phyloP scores from a whole-genome alignment of 2,888 invertebrate species.

The Muschampia plurimacula region DNA sequence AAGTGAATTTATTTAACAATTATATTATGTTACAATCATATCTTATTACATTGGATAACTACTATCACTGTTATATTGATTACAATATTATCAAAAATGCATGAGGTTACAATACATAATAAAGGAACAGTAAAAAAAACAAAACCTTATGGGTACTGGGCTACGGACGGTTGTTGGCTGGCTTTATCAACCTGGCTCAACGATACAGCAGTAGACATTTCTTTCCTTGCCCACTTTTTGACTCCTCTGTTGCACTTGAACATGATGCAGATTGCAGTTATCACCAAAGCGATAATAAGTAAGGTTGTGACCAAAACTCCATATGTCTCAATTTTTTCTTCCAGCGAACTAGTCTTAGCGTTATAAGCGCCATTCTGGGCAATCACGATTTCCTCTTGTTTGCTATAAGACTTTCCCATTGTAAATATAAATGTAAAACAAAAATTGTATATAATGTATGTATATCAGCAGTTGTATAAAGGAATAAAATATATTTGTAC shows the following conservation, averaged over 20 bases:
- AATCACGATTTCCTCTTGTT: conserved; percentile 8
- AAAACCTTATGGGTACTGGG: background rate
- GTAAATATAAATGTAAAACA: background rate
- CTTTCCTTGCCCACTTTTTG: conserved; percentile 14
- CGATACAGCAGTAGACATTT: conserved; percentile 4
- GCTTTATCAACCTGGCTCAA: conserved; percentile 6
- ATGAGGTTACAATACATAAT: background rate
- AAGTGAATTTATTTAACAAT: no score
- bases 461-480: background rate
- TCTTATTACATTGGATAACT: no score
- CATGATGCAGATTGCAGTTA: background rate
- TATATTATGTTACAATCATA: no score
- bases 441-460: background rate
- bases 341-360: background rate
- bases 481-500: background rate
- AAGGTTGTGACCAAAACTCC: background rate
- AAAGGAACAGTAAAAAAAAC: background rate
- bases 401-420: conserved; percentile 13
- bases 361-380: conserved; percentile 11
- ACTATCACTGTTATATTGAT: background rate
- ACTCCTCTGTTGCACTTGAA: conserved; percentile 1
- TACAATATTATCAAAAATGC: background rate
- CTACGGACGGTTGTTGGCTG: conserved; percentile 2
- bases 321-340: conserved; percentile 7
- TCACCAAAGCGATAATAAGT: background rate